A percentile compares a stretch with the other conserved stretches of the same genome.
These are phyloP conservation scores for Ctena decussata DNA, from an alignment of 2,888 invertebrate genomes.

Conservation along the genomic window DNA sequence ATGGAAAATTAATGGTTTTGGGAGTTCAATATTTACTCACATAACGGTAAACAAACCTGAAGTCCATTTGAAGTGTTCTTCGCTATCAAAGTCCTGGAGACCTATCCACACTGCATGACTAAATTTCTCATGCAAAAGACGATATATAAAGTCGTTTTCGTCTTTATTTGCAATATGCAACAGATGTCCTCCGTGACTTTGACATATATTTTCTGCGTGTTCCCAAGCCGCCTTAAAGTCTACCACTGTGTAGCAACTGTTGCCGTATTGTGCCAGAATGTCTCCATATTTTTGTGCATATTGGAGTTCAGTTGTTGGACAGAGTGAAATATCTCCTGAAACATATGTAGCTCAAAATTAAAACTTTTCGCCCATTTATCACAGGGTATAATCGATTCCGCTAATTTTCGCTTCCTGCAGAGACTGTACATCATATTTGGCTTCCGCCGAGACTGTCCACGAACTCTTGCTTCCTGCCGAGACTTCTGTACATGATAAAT, in stretches of 20 bases:
- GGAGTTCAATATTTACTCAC: no score
- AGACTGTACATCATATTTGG: no score
- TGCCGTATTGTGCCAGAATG: background rate
- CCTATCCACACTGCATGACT: conserved; percentile 34
- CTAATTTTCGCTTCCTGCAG: no score
- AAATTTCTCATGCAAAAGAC: background rate
- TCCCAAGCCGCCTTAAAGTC: background rate
- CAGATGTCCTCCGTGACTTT: conserved; percentile 9
- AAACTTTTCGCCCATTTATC: background rate
- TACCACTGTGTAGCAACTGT: conserved; percentile 9
- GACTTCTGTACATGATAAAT: background rate
- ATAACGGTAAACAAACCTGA: no score
- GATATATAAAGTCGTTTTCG: conserved; percentile 8
- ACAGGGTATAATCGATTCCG: no score
- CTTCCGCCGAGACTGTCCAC: background rate
- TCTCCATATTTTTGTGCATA: background rate
- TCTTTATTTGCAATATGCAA: background rate
- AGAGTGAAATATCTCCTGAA: background rate
- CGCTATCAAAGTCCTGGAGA: conserved; percentile 21
- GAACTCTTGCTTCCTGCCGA: background rate
- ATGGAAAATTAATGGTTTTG: no score
- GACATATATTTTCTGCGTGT: conserved; percentile 22
- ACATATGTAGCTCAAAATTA: background rate
- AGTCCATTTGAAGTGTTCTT: conserved; percentile 30
- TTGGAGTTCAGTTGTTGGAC: background rate